phyloP scores from a whole-genome alignment of 2,797 vertebrate species.

The Eulemur mongoz region DNA sequence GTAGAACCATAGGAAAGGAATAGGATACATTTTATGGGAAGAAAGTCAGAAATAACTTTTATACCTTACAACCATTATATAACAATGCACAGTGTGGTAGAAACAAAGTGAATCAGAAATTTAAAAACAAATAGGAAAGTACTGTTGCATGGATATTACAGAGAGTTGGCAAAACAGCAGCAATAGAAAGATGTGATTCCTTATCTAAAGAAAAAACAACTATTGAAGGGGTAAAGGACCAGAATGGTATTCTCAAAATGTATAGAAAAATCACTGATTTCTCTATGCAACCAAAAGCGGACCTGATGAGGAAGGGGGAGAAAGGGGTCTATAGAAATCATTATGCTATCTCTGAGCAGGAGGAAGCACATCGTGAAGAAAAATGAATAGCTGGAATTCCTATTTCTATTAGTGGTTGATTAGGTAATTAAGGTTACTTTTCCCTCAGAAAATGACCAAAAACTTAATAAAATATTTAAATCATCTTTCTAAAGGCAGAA shows the following conservation, averaged over 20 bases:
- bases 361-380: background rate
- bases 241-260: background rate
- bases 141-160: background rate
- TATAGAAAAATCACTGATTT: background rate
- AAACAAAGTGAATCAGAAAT: background rate
- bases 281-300: background rate
- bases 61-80: background rate
- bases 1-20: background rate
- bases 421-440: background rate
- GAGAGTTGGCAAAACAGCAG: background rate
- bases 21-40: background rate
- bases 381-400: background rate
- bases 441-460: background rate
- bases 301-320: background rate
- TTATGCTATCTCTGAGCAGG: background rate
- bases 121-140: background rate
- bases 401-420: background rate
- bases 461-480: background rate
- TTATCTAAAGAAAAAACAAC: background rate
- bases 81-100: background rate
- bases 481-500: background rate
- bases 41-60: background rate
- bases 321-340: background rate
- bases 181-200: background rate
- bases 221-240: background rate